Conservation (phyloP, 2,888 invertebrate genomes). For the Chymomyza caudatula region DNA sequence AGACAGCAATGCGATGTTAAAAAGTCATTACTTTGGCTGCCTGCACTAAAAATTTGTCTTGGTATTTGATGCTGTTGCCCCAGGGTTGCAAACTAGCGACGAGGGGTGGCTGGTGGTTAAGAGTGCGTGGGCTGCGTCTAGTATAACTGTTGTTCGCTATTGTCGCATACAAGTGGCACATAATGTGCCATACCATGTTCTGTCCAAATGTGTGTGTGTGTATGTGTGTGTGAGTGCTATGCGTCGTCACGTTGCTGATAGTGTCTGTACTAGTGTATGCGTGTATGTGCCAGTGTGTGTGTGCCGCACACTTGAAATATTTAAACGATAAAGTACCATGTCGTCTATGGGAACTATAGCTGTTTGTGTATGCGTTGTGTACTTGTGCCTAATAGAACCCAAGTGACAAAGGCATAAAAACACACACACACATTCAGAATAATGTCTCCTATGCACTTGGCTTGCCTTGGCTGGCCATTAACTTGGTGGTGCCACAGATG, state of each 20-base stretch:
- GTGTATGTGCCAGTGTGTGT: constrained; percentile 31
- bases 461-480: constrained; percentile 54
- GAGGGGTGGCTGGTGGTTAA: not conserved
- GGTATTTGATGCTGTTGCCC: not conserved
- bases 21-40: constrained; percentile 53
- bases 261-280: constrained; percentile 2
- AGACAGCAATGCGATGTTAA: constrained; percentile 38
- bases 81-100: not conserved
- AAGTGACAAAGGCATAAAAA: constrained; percentile 57
- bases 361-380: constrained; percentile 14
- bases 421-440: constrained; percentile 13
- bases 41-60: constrained; percentile 59
- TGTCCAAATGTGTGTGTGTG: constrained; percentile 2
- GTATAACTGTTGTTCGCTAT: constrained; percentile 33
- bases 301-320: constrained; percentile 55
- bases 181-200: constrained; percentile 49
- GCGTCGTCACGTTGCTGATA: constrained; percentile 25
- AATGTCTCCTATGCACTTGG: not conserved
- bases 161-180: constrained; percentile 61
- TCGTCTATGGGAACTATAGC: constrained; percentile 6
- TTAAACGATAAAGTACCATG: constrained; percentile 60
- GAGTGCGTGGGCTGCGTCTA: not conserved
- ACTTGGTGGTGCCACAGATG: constrained; percentile 41
- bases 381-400: constrained; percentile 68
- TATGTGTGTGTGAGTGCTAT: not conserved